phyloP scores from a whole-genome alignment of 2,888 invertebrate species.

The Drepana falcataria region DNA sequence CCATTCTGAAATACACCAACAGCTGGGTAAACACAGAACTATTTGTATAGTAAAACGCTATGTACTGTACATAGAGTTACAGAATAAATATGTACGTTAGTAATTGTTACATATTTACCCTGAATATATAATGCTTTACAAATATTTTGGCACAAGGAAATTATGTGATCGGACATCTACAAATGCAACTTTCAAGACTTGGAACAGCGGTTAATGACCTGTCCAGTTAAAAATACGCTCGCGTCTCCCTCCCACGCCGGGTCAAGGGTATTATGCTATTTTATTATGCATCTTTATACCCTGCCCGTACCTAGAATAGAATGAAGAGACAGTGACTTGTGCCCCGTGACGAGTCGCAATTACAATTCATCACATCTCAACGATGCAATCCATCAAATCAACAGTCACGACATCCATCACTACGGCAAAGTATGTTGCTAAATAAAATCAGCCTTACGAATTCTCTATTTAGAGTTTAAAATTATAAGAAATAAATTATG shows the following conservation, averaged over 20 bases:
- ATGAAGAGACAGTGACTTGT: conserved; percentile 10
- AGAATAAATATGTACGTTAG: not conserved
- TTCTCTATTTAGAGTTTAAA: too few species aligned
- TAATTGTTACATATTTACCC: not conserved
- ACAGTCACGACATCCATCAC: conserved; percentile 16
- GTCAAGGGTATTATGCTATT: conserved; percentile 52
- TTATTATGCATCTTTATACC: conserved; percentile 29
- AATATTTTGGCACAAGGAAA: conserved; percentile 11
- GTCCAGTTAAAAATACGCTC: conserved; percentile 53
- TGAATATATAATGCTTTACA: conserved; percentile 4
- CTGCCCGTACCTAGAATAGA: conserved; percentile 8
- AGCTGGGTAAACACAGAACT: not conserved
- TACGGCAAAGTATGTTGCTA: not conserved
- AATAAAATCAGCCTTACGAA: not conserved
- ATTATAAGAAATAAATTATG: too few species aligned
- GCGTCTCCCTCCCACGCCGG: conserved; percentile 55
- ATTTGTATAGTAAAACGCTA: not conserved
- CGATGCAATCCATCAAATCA: conserved; percentile 13
- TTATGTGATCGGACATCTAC: conserved; percentile 20
- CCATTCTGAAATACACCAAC: not conserved
- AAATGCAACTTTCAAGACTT: conserved; percentile 34
- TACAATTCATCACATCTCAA: conserved; percentile 10
- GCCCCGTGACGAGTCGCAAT: conserved; percentile 8
- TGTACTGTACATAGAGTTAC: not conserved
- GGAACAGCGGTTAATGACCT: conserved; percentile 53